Base-by-base conservation (phyloP, 23 tunicate genomes). In the Oikopleura vanhoeffeni region DNA sequence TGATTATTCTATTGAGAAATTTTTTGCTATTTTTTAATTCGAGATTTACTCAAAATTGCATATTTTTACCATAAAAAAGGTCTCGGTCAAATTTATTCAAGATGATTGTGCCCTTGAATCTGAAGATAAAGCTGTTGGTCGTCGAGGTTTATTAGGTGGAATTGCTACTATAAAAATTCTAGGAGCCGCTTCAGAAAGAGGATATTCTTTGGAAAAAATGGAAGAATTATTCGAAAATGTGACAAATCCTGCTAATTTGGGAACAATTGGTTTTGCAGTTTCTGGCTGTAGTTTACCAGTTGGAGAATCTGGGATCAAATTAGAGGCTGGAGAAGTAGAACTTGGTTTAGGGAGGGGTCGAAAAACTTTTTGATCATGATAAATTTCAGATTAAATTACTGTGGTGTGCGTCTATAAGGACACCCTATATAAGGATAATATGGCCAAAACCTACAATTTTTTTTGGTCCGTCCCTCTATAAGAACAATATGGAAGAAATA, bases 211-310 rank as follows among this genome's bases (percentile, higher is more conserved):
- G 3, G 75, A 67, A 34, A 85, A 84, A 64, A 95, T 95, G 99
- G 91, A n/a, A 18, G 30, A 71, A n/a, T 34, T 71, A 2, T 71
- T 71, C 38, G 79, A 71, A 30, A 30, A 28, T 2, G 79, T 71
- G 34, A 71, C 79, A 2, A 34, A 71, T 13, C 32, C 27, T 2
- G 33, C 32, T 34, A 28, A 34, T 2, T 32, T 85, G 84, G 88
- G 96, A 1, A 95, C 99, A 41, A 95, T 95, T 49, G 99, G 99
- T 39, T 90, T 95, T n/a, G 88, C 96, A 60, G 87, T 90, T n/a
- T 41, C 89, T 30, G 99, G 97, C 0, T 95, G 99, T 85, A 90
- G 96, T 0, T 77, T 95, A 38, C 99, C 99, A 13, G 96, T 91
- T 24, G 87, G 86, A 38, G 99, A 91, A 1, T 87, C 97, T 39